Evolutionary conservation across 1,140 invertebrate genomes (phyloP), one percentile per base, ranked within the genome.

Genomic region (Drosophila kepulauana): DNA sequence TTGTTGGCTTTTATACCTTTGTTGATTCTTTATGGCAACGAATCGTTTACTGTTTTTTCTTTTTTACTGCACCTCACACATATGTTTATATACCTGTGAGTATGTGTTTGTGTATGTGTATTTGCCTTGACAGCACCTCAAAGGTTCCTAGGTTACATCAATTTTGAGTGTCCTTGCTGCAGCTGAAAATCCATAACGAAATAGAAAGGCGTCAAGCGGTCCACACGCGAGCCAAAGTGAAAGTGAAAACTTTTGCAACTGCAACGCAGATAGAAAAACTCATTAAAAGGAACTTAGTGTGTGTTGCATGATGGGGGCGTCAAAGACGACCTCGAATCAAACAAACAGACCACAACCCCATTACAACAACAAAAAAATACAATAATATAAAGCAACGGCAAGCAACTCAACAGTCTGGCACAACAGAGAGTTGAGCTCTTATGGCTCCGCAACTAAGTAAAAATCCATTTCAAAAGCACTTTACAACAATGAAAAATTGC

Each of bases 1-100:
- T 87, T 74, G 73, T 72, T 75, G 73, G 63, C 56, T 75, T 88
- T 88, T 80, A 80, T 84, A 77, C 69, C 76, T 75, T 87, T 88
- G 66, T 82, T 82, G 79, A 77, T 85, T 68, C 30, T 78, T 74
- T 78, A 67, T 70, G 84, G 67, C 72, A 79, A 35, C 41, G 84
- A 73, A 77, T 79, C 78, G 70, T 75, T 76, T 56, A 54, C 38
- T 72, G 63, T 59, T 68, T 68, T 64, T 64, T 10, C 16, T 56
- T 56, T 28, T 57, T 7, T 45, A 43, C 35, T 15, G 10, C 15
- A 5, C 28, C 54, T 3, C 61, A 72, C 74, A 68, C 43, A 76
- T 56, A 57, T 6, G 11, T 54, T 4, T 25, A 7, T 65, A 5
- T 54, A 20, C 16, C 10, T 28, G 59, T 33, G n/a, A 13, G 20